Evolutionary conservation across 1,140 invertebrate genomes (phyloP).

Genomic region (Dreissena polymorpha): DNA sequence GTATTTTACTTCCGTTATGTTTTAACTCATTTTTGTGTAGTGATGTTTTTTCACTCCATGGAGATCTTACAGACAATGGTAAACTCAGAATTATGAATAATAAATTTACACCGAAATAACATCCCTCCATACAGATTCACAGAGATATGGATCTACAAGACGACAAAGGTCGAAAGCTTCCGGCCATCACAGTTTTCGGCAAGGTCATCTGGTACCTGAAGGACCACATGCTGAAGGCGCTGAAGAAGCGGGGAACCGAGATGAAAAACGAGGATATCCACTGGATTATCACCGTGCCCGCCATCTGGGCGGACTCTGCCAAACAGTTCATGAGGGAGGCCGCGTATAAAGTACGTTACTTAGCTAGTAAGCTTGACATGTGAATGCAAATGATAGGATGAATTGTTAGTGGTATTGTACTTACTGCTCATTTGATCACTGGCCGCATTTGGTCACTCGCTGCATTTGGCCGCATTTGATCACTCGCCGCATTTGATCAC

Average conservation of each 20-base stretch:
- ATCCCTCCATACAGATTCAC: background rate
- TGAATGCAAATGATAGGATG: no score
- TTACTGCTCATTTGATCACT: no score
- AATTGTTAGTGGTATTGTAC: no score
- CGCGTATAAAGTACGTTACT: constrained; percentile 16
- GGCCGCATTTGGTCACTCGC: no score
- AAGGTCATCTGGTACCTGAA: constrained; percentile 42
- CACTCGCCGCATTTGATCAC: no score
- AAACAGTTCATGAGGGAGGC: constrained; percentile 52
- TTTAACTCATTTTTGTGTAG: no score
- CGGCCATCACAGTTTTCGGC: constrained; percentile 40
- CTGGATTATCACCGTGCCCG: constrained; percentile 49
- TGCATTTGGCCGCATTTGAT: no score
- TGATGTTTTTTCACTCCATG: no score
- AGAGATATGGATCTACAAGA: constrained; percentile 9
- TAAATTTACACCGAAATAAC: no score
- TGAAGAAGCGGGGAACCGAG: background rate
- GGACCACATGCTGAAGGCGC: constrained; percentile 17
- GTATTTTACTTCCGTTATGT: no score
- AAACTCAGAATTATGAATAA: no score
- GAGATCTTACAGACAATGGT: no score
- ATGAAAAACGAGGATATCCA: constrained; percentile 19
- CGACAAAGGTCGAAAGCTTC: constrained; percentile 28
- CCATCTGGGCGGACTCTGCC: constrained; percentile 48
- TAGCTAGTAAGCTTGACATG: background rate